These are phyloP conservation scores for Astatoreochromis straeleni DNA, from an alignment of 2,113 vertebrate genomes.

Conservation along the genomic window DNA sequence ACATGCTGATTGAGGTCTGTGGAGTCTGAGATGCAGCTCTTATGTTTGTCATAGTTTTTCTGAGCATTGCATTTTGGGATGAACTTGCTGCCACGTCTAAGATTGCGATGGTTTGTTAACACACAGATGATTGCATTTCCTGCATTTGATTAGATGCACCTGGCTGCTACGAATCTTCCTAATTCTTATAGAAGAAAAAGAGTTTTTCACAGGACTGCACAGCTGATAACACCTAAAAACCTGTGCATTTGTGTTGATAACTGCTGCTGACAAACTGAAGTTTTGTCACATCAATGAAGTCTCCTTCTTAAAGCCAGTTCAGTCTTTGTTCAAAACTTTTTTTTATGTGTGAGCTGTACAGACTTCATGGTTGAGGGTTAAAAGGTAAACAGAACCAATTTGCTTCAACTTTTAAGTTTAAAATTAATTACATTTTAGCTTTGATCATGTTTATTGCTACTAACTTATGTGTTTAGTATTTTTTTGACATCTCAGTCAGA, in stretches of 20 bases:
- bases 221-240: not conserved
- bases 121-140: fast-evolving
- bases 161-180: not conserved
- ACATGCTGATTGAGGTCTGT: fast-evolving
- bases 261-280: not conserved
- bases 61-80: not conserved
- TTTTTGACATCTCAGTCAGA: not conserved
- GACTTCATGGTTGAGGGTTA: fast-evolving
- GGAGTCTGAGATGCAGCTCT: not conserved
- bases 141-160: not conserved
- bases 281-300: fast-evolving
- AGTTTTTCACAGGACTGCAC: not conserved
- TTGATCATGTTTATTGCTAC: fast-evolving
- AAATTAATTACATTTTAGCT: not conserved
- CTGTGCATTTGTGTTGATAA: not conserved
- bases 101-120: not conserved
- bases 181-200: fast-evolving
- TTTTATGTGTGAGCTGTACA: not conserved
- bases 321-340: fast-evolving
- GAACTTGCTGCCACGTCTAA: not conserved
- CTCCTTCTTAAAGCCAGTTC: not conserved
- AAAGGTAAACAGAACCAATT: not conserved
- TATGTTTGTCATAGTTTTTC: not conserved
- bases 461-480: fast-evolving
- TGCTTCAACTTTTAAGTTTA: not conserved